Evolutionary conservation across 2,797 vertebrate genomes (phyloP).

Genomic region (Florisuga fusca): DNA sequence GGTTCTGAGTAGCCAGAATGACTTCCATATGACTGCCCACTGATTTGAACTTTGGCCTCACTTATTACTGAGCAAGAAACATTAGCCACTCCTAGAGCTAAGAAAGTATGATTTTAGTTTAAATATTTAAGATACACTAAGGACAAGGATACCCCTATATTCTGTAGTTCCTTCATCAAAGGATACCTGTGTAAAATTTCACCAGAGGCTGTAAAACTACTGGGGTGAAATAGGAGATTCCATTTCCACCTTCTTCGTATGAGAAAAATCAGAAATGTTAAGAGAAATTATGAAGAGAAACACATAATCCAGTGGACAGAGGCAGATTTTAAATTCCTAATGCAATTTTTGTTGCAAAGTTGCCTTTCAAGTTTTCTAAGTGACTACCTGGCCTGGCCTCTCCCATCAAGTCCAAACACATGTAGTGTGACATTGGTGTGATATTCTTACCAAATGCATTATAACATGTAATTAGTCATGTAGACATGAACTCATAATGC

Average conservation of each 20-base stretch:
- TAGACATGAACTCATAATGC: neutral
- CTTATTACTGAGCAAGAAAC: neutral
- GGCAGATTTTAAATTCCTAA: neutral
- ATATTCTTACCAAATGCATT: neutral
- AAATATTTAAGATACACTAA: too few species aligned
- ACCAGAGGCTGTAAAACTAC: neutral
- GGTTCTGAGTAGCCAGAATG: neutral
- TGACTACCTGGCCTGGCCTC: fast-evolving
- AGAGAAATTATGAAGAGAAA: neutral
- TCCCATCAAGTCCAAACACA: neutral
- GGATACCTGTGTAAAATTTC: neutral
- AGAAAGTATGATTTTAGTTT: neutral
- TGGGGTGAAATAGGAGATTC: neutral
- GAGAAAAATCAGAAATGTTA: neutral
- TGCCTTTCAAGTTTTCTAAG: neutral
- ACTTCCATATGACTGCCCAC: neutral
- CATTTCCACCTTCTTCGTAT: neutral
- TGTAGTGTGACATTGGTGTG: neutral
- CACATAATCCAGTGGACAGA: neutral
- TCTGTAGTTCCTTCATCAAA: neutral
- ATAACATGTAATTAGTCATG: neutral
- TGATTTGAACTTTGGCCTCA: neutral
- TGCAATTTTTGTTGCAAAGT: neutral
- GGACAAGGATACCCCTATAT: neutral
- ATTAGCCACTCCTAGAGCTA: neutral